Evolutionary conservation across 2,797 vertebrate species (phyloP), one percentile per base, ranked within the genome.

Genomic region (Sternotherus odoratus): DNA sequence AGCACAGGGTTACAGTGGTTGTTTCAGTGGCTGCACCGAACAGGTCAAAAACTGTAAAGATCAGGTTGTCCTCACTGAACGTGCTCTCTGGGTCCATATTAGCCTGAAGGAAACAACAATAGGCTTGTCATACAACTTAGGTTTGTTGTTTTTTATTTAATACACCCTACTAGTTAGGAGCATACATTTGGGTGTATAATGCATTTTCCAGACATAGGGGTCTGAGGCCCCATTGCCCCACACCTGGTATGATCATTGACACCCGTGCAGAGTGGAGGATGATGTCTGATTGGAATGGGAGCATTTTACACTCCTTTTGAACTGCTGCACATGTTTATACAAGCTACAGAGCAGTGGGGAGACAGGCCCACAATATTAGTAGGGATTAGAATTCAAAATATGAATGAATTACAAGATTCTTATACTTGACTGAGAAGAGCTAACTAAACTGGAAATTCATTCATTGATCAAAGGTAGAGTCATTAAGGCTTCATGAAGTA

Each of bases 11-110:
- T 50, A 93, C 98, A 28, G 98, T 79, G 39, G 87, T 0, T 0
- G 97, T 90, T 94, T 98, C 98, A 75, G 98, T 98, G 13, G 98
- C 98, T 26, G 98, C 98, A 79, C 98, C 97, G 36, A 98, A 86
- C 86, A 98, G 93, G 84, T 98, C 98, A 6, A 98, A 91, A n/a
- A 79, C 95, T 75, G 96, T 95, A 36, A 97, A 2, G 15, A 95
- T 12, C 83, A 99, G 96, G 5, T 93, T 94, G 28, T 97, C 97
- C 1, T 96, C 83, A 86, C 96, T 98, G 95, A 99, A 98, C 30
- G 98, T 98, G 85, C 98, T 98, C 36, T 95, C 88, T 17, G 98
- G 97, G 86, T 98, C 97, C 77, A 95, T 91, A 83, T 98, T 97
- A 89, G 88, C 97, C 98, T 98, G 57, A n/a, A 91, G 33, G 46